Base-by-base conservation (phyloP, 2,113 vertebrate species). In the Neotoma lepida region DNA sequence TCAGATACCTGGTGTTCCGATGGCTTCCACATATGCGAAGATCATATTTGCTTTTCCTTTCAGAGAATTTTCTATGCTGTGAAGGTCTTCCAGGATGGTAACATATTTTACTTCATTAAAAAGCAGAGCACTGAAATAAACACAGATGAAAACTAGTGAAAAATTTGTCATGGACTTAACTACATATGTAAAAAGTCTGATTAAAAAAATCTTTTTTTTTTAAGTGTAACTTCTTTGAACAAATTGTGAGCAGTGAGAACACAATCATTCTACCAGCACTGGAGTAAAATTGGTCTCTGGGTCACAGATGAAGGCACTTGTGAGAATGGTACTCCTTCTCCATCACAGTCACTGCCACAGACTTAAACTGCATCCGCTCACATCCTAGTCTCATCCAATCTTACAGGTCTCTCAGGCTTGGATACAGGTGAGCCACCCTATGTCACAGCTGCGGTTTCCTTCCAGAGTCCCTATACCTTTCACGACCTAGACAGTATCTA, bases 51-150 rank as follows among this genome's bases (percentile, higher is more conserved):
- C 98, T 96, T 96, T 99, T 80, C 99, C 99, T 96, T 98, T 99
- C 92, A 98, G 96, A 0, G 97, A n/a, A 15, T 98, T 98, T 98
- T 99, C 99, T 96, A 99, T 96, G 44, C 97, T 98, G 95, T 98
- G 97, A 91, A 99, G 98, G 94, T 99, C 99, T 20, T 97, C 94
- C 35, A 98, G 95, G 0, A 99, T 99, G 89, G 99, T 98, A 1
- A 99, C 88, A 0, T 99, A 99, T 95, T 98, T 99, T 39, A 99
- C 99, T 98, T 99, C 99, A 33, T 99, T 99, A 88, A 99, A 99
- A 88, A 99, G 99, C 58, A 99, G 97, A 78, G 99, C 98, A 91
- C 99, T 99, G 76, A 89, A 97, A 98, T 74, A 80, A 89, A 98
- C 9, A 85, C 24, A 88, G 73, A 97, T 17, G 66, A 9, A 84